A percentile compares a stretch with the other conserved stretches of the same genome.
Conservation (phyloP, 2,797 vertebrate species). For the Crossoptilon crossoptilon region DNA sequence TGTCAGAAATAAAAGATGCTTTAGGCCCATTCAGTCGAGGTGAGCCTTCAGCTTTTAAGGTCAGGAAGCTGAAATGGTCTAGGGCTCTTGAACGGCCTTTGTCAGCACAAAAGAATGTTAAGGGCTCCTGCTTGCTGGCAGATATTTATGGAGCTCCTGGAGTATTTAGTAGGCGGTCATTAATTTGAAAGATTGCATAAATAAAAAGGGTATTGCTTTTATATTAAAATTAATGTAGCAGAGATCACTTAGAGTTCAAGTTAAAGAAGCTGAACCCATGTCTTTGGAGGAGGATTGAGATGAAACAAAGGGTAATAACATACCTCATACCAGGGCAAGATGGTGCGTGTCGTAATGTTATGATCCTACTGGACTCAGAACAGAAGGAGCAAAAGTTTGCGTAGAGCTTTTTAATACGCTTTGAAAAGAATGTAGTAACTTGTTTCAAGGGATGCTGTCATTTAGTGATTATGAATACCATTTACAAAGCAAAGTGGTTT, state of each 20-base stretch:
- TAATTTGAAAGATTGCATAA: background rate
- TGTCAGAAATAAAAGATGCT: background rate
- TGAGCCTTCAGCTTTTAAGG: conserved; percentile 12
- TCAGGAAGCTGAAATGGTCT: conserved; percentile 6
- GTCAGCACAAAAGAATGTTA: background rate
- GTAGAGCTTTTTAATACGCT: background rate
- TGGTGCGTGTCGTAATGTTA: background rate
- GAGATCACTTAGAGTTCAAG: background rate
- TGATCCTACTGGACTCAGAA: background rate
- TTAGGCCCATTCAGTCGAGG: background rate
- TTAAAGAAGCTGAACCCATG: background rate
- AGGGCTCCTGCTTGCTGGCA: background rate
- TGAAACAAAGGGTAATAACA: background rate
- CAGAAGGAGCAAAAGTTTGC: background rate
- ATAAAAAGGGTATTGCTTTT: background rate
- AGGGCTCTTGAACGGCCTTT: background rate
- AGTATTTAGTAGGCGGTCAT: background rate
- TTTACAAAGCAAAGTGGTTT: background rate
- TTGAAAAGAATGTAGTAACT: background rate
- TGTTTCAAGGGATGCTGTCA: background rate
- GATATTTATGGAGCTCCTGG: background rate
- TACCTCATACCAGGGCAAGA: accelerated
- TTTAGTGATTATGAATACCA: background rate
- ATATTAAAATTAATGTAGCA: background rate
- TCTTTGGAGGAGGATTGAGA: background rate